These are phyloP conservation scores for Conus canariensis DNA, from an alignment of 2,888 invertebrate genomes.

Conservation along the genomic window DNA sequence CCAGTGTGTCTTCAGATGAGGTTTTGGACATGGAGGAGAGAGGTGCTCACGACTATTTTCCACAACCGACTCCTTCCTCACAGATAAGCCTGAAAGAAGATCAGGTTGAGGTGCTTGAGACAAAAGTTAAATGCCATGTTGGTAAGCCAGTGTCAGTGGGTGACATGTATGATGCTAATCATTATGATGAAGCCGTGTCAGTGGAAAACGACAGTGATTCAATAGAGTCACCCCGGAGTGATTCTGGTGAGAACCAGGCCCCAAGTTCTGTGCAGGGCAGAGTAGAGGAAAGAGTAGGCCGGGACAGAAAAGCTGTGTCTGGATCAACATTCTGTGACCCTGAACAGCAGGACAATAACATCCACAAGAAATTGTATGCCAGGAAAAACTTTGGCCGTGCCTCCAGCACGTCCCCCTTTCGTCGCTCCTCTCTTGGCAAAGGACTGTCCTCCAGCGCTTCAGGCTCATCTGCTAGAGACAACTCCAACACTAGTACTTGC, in stretches of 20 bases:
- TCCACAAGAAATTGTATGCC: constrained; percentile 34
- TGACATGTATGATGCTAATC: constrained; percentile 48
- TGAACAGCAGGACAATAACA: constrained; percentile 7
- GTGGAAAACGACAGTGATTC: constrained; percentile 64
- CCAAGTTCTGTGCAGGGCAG: constrained; percentile 39
- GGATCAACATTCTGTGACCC: not conserved
- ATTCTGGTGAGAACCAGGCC: constrained; percentile 46
- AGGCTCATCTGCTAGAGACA: not conserved
- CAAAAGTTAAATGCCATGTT: constrained; percentile 5
- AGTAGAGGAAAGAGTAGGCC: constrained; percentile 42
- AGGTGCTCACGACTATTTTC: constrained; percentile 62
- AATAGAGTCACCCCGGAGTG: constrained; percentile 67
- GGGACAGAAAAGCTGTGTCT: not conserved
- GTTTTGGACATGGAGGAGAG: constrained; percentile 37
- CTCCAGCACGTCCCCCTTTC: constrained; percentile 2
- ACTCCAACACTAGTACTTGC: not conserved
- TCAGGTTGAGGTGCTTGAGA: constrained; percentile 40
- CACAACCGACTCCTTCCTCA: not conserved
- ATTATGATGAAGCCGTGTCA: constrained; percentile 66
- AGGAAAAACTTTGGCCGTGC: constrained; percentile 8
- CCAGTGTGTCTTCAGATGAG: constrained; percentile 13
- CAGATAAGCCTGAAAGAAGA: not conserved
- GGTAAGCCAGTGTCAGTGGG: constrained; percentile 38
- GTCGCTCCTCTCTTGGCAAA: not conserved
- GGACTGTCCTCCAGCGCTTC: not conserved